Evolutionary conservation across 2,888 invertebrate species (phyloP), one percentile per base, ranked within the genome.

Genomic region (Drosophila peninsularis): DNA sequence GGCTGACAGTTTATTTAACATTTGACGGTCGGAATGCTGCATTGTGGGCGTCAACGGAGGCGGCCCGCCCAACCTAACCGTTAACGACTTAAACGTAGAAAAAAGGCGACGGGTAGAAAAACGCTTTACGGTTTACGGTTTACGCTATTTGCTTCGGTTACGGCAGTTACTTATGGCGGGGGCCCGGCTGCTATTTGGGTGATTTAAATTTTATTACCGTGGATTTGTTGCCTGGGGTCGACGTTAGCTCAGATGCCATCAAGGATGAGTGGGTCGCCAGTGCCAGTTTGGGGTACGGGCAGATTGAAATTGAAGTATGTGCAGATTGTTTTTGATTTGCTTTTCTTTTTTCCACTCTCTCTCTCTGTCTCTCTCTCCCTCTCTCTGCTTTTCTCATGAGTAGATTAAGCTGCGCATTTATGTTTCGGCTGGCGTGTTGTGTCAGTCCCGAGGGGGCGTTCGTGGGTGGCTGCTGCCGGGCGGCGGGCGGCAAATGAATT

Each of bases 121-220:
- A 57, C 68, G 71, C 52, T 75, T 78, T 61, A 73, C 75, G 62
- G 60, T 24, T 24, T 24, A 73, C 75, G 62, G 60, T 49, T 62
- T 54, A 55, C 41, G 62, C 44, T 69, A 72, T 77, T 77, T 54
- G 74, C 55, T 65, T 55, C 44, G 71, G 71, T 71, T 73, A 47
- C 53, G 57, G 62, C 73, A 72, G 67, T 74, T 60, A 75, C 56
- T 69, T 69, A 63, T 14, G 50, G 24, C 13, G 34, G 34, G 34
- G 34, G 27, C 42, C 58, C 52, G 52, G 60, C 65, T 57, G 53
- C 52, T 75, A 57, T 80, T 75, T 82, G 88, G 80, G 75, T 88
- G 90, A 89, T 90, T 90, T 89, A 88, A 90, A 90, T 89, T 90
- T 90, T 88, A 90, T 90, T 90, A 90, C 79, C 76, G 66, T 68